Conservation (phyloP, 2,797 vertebrate genomes). For the Siniperca scherzeri region DNA sequence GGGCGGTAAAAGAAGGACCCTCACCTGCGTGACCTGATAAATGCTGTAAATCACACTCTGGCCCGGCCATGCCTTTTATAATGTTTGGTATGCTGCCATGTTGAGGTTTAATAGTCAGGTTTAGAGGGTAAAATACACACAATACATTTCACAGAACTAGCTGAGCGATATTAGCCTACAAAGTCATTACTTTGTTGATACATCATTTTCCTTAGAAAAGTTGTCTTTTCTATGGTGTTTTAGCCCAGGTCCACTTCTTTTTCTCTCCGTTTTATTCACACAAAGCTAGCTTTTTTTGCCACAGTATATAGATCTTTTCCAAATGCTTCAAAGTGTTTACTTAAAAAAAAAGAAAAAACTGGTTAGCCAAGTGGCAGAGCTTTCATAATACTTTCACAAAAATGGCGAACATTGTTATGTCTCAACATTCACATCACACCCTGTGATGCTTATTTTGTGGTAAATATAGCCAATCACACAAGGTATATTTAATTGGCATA, state of each 20-base stretch:
- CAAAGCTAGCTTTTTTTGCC: background rate
- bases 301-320: background rate
- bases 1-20: constrained; percentile 48
- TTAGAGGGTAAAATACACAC: background rate
- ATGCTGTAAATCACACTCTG: constrained; percentile 54
- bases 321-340: background rate
- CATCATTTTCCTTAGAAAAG: background rate
- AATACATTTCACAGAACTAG: background rate
- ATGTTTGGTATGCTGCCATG: constrained; percentile 11
- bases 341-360: too few species aligned
- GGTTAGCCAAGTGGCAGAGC: background rate
- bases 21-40: constrained; percentile 66
- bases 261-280: background rate
- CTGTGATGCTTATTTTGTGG: background rate
- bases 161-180: background rate
- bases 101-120: constrained; percentile 25
- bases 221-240: background rate
- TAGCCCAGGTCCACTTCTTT: background rate
- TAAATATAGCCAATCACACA: background rate
- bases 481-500: background rate
- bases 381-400: background rate
- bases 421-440: background rate
- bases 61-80: constrained; percentile 29
- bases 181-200: background rate
- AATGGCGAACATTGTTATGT: background rate